Evolutionary conservation across 1,140 invertebrate species (phyloP), one percentile per base, ranked within the genome.

Genomic region (Drosophila ironensis): DNA sequence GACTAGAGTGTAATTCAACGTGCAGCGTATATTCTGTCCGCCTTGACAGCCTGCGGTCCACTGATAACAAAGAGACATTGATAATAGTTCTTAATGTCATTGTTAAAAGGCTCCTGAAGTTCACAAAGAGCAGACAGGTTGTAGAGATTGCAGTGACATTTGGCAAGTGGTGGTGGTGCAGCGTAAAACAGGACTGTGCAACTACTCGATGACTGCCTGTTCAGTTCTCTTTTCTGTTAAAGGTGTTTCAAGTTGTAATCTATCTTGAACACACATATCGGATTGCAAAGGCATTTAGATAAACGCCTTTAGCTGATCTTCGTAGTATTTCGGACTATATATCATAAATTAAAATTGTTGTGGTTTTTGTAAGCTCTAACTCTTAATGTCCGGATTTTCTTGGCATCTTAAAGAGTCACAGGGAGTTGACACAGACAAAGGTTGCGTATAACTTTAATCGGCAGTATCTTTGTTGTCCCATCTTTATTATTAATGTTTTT

Each of bases 61-160:
- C 35, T 6, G 14, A 28, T 44, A 47, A 24, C 52, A 56, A 60
- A 48, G 67, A 50, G 61, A 50, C 63, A 24, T 59, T 63, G 45
- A 51, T 60, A 30, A 42, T 52, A 57, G 30, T 51, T 72, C 67
- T 64, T 64, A 76, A 68, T 72, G 72, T 76, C 77, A 57, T 50
- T 76, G 47, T 82, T 81, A 47, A 59, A 51, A 40, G 37, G 40
- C 19, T 61, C n/a, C n/a, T 40, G 20, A 47, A 40, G 41, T 14
- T 38, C 9, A 27, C 56, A 3, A 16, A 24, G 33, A 28, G 40
- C 40, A 37, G 52, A 54, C 48, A 57, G 38, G 27, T 35, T 27
- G 35, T 27, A 19, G 16, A 35, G 33, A 41, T 61, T 67, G 37
- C 37, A 12, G 11, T 48, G 16, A n/a, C 22, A 42, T 28, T 53